These are phyloP conservation scores for Xenopus petersii DNA, from an alignment of 2,797 vertebrate species.

Conservation along the genomic window DNA sequence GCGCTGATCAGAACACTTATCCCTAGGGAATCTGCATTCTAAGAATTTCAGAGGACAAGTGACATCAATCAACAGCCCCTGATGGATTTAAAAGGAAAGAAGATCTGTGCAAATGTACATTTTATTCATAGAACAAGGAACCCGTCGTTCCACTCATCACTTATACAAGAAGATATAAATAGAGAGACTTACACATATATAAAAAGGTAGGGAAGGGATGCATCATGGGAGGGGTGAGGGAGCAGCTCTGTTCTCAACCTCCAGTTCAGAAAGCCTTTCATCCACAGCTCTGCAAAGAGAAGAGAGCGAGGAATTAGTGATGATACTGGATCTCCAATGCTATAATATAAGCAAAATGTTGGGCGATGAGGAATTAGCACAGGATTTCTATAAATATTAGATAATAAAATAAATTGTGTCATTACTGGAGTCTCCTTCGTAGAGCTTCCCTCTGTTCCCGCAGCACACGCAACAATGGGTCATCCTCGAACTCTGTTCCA, in stretches of 20 bases:
- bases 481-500: slow-evolving; percentile 80
- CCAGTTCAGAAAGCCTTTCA: slow-evolving; percentile 18
- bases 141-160: too few species aligned
- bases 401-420: background rate
- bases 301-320: background rate
- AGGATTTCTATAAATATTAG: too few species aligned
- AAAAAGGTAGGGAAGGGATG: background rate
- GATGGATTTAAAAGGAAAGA: too few species aligned
- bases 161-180: background rate
- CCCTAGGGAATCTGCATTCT: too few species aligned
- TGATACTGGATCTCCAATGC: too few species aligned
- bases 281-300: slow-evolving; percentile 23
- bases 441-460: slow-evolving; percentile 75
- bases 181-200: background rate
- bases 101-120: too few species aligned
- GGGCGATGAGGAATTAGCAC: too few species aligned
- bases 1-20: too few species aligned
- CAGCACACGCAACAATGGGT: slow-evolving; percentile 77
- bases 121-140: too few species aligned
- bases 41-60: too few species aligned
- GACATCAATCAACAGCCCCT: too few species aligned
- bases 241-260: background rate
- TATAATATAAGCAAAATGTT: too few species aligned
- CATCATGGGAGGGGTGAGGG: background rate
- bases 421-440: slow-evolving; percentile 73